Percentiles rank a stretch among this genome's conserved stretches.
phyloP scores from a whole-genome alignment of 2,113 vertebrate species.

The Otis tarda region DNA sequence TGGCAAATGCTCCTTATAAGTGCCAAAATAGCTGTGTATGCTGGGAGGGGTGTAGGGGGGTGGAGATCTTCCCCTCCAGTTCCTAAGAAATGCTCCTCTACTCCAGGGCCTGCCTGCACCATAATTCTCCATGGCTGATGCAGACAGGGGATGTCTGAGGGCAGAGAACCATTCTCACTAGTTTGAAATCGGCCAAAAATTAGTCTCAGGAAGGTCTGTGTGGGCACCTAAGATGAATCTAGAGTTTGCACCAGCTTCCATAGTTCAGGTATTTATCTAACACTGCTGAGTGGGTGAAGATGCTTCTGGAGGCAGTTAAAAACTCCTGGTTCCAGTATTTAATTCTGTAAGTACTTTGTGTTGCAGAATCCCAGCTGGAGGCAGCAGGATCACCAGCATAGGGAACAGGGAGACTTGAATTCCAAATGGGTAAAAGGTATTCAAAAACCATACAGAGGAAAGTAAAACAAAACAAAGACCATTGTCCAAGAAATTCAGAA shows the following conservation, averaged over 20 bases:
- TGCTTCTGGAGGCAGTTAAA: not conserved
- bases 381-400: conserved; percentile 12
- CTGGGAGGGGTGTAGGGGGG: not conserved
- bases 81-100: not conserved
- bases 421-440: conserved; percentile 64
- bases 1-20: not conserved
- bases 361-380: conserved; percentile 25
- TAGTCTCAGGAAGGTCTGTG: not conserved
- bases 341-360: not conserved
- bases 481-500: conserved; percentile 14
- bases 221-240: not conserved
- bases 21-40: not conserved
- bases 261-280: not conserved
- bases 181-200: not conserved
- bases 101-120: not conserved
- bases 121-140: not conserved
- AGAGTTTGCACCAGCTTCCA: not conserved
- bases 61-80: not conserved
- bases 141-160: not conserved
- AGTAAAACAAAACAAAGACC: not conserved
- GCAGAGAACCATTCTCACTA: not conserved
- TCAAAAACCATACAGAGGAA: not conserved
- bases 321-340: not conserved
- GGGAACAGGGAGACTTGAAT: not conserved
- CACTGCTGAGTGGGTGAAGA: not conserved